Conservation (phyloP, 2,113 vertebrate genomes). For the Microtus montanus region DNA sequence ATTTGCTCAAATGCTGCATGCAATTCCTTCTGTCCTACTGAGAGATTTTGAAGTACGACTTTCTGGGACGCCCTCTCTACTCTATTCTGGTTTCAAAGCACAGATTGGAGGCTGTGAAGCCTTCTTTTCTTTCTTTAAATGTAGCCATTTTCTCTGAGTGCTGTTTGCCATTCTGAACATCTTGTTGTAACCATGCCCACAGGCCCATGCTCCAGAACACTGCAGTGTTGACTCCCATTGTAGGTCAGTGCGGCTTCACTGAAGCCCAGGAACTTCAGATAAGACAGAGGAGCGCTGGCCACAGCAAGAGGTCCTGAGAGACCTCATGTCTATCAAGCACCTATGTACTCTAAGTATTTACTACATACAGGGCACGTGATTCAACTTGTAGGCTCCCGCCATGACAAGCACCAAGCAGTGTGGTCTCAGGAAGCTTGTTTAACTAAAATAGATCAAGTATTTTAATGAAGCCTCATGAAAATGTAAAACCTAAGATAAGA, state of each 20-base stretch:
- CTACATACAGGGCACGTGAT: neutral
- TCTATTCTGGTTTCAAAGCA: neutral
- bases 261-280: neutral
- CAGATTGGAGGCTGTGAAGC: neutral
- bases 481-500: neutral
- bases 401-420: neutral
- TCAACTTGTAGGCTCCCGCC: neutral
- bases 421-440: neutral
- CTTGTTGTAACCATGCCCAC: neutral
- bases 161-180: neutral
- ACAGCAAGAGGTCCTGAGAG: neutral
- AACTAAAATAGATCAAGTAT: neutral
- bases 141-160: neutral
- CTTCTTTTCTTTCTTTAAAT: neutral
- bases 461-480: constrained; percentile 7
- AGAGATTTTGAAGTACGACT: neutral
- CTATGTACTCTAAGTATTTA: neutral
- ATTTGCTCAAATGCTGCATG: neutral
- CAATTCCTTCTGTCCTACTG: neutral
- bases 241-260: neutral
- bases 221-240: neutral
- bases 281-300: neutral
- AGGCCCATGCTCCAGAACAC: neutral
- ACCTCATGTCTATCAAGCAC: neutral
- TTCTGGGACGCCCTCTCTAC: neutral